Evolutionary conservation across 2,797 vertebrate species (phyloP).

Genomic region (Odontamblyopus lacepedii): DNA sequence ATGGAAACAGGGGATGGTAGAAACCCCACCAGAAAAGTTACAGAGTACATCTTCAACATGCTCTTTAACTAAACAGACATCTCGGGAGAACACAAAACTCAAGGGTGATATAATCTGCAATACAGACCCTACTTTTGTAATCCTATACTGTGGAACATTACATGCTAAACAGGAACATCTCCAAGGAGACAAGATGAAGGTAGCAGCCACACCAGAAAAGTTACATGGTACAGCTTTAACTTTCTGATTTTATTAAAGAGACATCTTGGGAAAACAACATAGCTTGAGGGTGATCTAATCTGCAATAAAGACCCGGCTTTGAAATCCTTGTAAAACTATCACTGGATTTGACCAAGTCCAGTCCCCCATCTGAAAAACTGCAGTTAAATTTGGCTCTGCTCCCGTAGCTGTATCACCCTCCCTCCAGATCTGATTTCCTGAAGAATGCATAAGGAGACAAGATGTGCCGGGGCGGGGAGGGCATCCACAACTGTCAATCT

Average conservation of each 20-base stretch:
- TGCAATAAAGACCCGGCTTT: constrained; percentile 28
- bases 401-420: constrained; percentile 4
- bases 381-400: constrained; percentile 25
- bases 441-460: constrained; percentile 22
- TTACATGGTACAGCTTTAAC: background rate
- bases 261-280: constrained; percentile 31
- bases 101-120: too few relatives aligned
- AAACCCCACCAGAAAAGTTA: too few relatives aligned
- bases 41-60: too few relatives aligned
- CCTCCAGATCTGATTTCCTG: constrained; percentile 19
- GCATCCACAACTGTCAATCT: background rate
- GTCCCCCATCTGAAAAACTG: constrained; percentile 35
- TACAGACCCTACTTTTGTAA: too few relatives aligned
- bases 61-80: too few relatives aligned
- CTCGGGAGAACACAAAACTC: too few relatives aligned
- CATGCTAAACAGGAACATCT: too few relatives aligned
- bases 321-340: constrained; percentile 46
- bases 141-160: too few relatives aligned
- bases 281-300: constrained; percentile 46
- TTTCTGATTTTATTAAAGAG: constrained; percentile 15
- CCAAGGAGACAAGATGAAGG: too few relatives aligned
- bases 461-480: constrained; percentile 16
- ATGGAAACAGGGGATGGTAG: too few relatives aligned
- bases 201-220: background rate
- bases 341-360: constrained; percentile 30